A percentile compares a stretch with the other conserved stretches of the same genome.
Evolutionary conservation across 1,140 invertebrate genomes (phyloP).

Genomic region (Drosophila triauraria): DNA sequence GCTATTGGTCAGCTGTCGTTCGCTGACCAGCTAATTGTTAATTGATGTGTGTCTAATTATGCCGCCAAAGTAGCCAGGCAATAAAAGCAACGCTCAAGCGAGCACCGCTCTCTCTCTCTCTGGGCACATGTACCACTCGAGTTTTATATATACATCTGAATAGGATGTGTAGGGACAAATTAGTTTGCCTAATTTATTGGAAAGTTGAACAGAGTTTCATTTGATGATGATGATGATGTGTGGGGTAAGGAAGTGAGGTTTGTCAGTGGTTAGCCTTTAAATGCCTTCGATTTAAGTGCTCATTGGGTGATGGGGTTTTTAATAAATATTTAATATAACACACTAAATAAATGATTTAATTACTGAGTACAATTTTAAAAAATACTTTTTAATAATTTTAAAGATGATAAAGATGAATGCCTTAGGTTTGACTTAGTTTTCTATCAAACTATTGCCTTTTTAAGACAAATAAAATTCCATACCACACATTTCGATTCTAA

Average conservation of each 20-base stretch:
- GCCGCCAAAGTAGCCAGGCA: slow-evolving; percentile 78
- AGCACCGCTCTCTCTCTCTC: slow-evolving; percentile 22
- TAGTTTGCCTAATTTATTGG: slow-evolving; percentile 29
- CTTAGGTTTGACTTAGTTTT: no score
- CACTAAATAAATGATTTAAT: no score
- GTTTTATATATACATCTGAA: slow-evolving; percentile 5
- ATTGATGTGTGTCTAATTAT: slow-evolving; percentile 81
- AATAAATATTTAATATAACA: no score
- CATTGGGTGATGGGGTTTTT: background rate
- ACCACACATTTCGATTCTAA: no score
- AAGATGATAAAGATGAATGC: no score
- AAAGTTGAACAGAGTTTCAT: slow-evolving; percentile 24
- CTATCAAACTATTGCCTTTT: no score
- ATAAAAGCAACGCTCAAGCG: slow-evolving; percentile 55
- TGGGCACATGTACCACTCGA: slow-evolving; percentile 11
- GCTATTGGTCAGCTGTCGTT: slow-evolving; percentile 66
- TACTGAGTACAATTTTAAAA: no score
- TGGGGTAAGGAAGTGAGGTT: background rate
- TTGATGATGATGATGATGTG: background rate
- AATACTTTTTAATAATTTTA: no score
- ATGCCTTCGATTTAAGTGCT: background rate
- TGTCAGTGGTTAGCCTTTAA: background rate
- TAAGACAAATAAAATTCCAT: no score
- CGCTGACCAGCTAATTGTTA: slow-evolving; percentile 71
- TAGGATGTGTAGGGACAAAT: slow-evolving; percentile 7